A percentile compares a stretch with the other conserved stretches of the same genome.
These are phyloP conservation scores for Hipparchia semele DNA, from an alignment of 2,888 invertebrate genomes.

Conservation along the genomic window DNA sequence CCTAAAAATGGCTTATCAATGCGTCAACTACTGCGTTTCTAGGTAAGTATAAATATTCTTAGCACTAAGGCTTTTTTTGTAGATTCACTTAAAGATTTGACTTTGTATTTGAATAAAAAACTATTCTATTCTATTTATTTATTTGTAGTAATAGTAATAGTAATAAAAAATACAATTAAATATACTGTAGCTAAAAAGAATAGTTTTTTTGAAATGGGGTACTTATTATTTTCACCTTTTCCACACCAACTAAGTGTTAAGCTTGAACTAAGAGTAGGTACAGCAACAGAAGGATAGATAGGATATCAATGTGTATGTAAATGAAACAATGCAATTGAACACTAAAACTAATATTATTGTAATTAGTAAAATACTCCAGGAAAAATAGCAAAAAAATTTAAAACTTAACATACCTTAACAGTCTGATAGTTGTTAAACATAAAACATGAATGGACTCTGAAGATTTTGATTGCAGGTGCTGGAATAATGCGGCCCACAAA, in stretches of 20 bases:
- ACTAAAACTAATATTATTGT: neutral
- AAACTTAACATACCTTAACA: slow-evolving; percentile 82
- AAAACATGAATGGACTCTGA: slow-evolving; percentile 73
- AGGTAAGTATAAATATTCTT: too few species aligned
- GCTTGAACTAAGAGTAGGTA: neutral
- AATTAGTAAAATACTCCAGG: neutral
- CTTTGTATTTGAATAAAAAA: too few species aligned
- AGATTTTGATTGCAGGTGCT: slow-evolving; percentile 77
- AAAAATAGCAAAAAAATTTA: neutral
- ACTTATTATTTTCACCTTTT: too few species aligned
- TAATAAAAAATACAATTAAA: neutral
- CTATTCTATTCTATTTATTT: too few species aligned
- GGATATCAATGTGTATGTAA: neutral
- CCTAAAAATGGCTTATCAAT: too few species aligned
- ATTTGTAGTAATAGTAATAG: neutral
- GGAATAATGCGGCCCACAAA: slow-evolving; percentile 85
- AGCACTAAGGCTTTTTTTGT: too few species aligned
- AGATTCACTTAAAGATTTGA: too few species aligned
- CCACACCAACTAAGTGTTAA: neutral
- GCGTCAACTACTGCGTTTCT: too few species aligned
- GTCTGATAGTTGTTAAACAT: slow-evolving; percentile 84
- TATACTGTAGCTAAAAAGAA: neutral
- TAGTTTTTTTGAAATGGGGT: too few species aligned
- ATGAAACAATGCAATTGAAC: neutral
- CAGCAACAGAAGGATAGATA: neutral